Base-by-base conservation (phyloP, 2,888 invertebrate species). In the Anarsia innoxiella region DNA sequence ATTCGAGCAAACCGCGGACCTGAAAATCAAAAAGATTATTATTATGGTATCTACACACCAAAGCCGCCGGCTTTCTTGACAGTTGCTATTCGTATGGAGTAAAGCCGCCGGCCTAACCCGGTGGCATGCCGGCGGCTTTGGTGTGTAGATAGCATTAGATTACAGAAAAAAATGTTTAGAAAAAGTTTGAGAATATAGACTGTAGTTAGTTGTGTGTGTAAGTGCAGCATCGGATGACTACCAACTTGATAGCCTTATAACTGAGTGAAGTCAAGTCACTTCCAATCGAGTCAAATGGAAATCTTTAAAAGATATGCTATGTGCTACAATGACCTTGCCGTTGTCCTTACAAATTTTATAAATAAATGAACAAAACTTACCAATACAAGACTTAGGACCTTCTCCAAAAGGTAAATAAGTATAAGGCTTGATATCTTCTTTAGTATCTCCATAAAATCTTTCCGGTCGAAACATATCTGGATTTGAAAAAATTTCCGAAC, bases 391-490 rank as follows among this genome's bases (percentile, higher is more conserved):
- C 38, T 77, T 61, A 0, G 66, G 73, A 1, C 78, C 78, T 41
- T 72, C 77, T 6, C 79, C 79, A 37, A 77, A 80, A 0, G 79
- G 75, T 23, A 75, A 42, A 37, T 67, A 79, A 0, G 68, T 71
- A 27, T 61, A 75, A 0, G 67, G 71, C 12, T 42, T 62, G 1
- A 78, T 55, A 9, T 60, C 54, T 0, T 46, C 34, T 31, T 54
- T 73, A 11, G 62, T 53, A 1, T 62, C 66, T 0, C 49, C 51
- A 1, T 66, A 40, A 41, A 79, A 78, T 14, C 80, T 46, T 34
- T 78, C 74, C 0, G 80, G 80, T 0, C 42, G 47, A 33, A 48
- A 80, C 33, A 46, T 29, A 6, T 73, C 58, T 0, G 79, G 78
- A 0, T 77, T 59, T 0, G 69, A 64, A 37, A 71, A 79, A 42